Evolutionary conservation across 2,797 vertebrate genomes (phyloP), one percentile per base, ranked within the genome.

Genomic region (Mormyrops attenuatus): DNA sequence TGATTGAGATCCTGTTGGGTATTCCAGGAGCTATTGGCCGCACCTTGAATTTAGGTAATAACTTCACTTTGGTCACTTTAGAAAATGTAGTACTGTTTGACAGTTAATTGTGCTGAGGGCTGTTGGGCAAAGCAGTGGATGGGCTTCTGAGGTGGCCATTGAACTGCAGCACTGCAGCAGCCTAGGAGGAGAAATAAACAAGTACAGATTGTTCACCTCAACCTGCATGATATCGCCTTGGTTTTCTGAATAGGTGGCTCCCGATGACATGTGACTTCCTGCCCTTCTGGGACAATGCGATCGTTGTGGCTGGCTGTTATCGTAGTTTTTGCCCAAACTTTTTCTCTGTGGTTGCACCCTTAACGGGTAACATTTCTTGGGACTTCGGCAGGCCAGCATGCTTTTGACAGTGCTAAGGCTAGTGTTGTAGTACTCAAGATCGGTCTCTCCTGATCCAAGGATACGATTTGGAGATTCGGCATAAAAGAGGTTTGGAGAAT

Each of bases 41-140:
- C 90, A 92, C 22, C 11, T 47, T 41, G 11, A 90, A 88, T 84
- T 82, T 44, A 53, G 15, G 89, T 89, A 85, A 90, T 90, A 88
- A 89, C 89, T 91, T 88, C 85, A 88, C 86, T 90, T 77, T 91
- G 91, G 89, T 77, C 63, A 88, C 86, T 89, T 90, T 73, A 11
- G 53, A 82, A 89, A 91, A 91, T 88, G 57, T 82, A 91, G 91
- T 93, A 91, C 41, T 49, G 44, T 52, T 73, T 85, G 80, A 89
- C 84, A 66, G 47, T 73, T 92, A 91, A 91, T 90, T 87, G 89
- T 34, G 85, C 88, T 89, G 89, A 89, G 87, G 89, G 90, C 26
- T 55, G 89, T 89, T 91, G 38, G 89, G 90, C 73, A 88, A 91
- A 88, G 38, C 80, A 88, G 89, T 89, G 88, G 82, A 53, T 69